A percentile compares a stretch with the other conserved stretches of the same genome.
These are phyloP conservation scores for Plotosus lineatus DNA, from an alignment of 2,113 vertebrate species.

Conservation along the genomic window DNA sequence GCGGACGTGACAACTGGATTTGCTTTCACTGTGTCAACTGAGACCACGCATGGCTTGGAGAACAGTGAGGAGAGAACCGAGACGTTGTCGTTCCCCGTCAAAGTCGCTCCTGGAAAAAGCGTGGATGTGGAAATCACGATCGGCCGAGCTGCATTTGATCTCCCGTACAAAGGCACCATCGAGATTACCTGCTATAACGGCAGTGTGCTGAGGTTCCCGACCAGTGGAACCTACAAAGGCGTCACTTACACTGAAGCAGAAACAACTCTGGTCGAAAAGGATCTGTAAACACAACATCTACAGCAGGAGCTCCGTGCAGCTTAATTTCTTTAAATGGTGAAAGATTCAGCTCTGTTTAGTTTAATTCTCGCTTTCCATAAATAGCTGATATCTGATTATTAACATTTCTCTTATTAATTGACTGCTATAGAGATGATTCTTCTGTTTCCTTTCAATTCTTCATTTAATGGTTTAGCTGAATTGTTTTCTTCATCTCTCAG, in stretches of 20 bases:
- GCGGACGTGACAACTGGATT: not conserved
- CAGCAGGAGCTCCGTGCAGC: not conserved
- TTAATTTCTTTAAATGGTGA: not conserved
- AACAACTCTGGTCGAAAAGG: not conserved
- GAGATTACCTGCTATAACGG: conserved; percentile 41
- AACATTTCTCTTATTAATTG: not conserved
- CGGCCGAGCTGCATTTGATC: conserved; percentile 28
- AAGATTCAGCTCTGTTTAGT: too few relatives aligned
- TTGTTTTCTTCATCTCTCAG: not conserved
- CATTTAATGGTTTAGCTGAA: not conserved
- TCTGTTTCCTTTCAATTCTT: not conserved
- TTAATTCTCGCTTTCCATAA: too few relatives aligned
- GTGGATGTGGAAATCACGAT: conserved; percentile 32
- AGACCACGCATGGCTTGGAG: not conserved
- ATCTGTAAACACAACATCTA: not conserved
- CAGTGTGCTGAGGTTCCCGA: conserved; percentile 13
- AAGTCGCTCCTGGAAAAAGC: conserved; percentile 39
- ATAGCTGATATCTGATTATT: not conserved
- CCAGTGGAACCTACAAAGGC: conserved; percentile 38
- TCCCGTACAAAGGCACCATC: too few relatives aligned
- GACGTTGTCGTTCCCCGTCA: not conserved
- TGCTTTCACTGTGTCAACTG: not conserved
- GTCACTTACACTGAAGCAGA: conserved; percentile 19
- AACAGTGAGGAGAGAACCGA: conserved; percentile 24
- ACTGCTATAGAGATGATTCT: not conserved